Evolutionary conservation across 2,113 vertebrate genomes (phyloP), one percentile per base, ranked within the genome.

Genomic region (Semicossyphus pulcher): DNA sequence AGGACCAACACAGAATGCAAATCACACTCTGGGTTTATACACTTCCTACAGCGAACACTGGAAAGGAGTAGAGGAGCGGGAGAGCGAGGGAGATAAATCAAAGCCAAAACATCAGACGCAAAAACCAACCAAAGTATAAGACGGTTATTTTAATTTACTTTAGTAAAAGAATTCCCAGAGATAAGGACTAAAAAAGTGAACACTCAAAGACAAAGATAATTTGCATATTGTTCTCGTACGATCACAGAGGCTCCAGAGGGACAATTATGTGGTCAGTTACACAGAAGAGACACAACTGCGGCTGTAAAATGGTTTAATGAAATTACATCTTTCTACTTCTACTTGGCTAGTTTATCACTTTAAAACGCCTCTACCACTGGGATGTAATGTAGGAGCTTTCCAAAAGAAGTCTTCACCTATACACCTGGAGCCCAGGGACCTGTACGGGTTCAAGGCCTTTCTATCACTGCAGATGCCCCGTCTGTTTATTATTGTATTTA

Each of bases 1-100:
- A 60, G 74, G 86, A 81, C 67, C 49, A 34, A 53, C 59, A 58
- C 42, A 29, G 76, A 73, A 86, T 87, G 83, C 73, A 87, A 84
- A 88, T 88, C 60, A 5, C 44, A 37, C 68, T 65, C 61, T 34
- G 23, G 72, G 62, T 78, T 81, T 81, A 41, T 54, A 57, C 41
- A n/a, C 58, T 41, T 80, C 78, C 80, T 56, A 48, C 57, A 56
- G 65, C 47, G 3, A 68, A 74, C 34, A 18, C 26, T 28, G 42
- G 32, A 5, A 59, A 29, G 52, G 26, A 80, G 36, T 3, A 44
- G n/a, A 61, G 61, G 39, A 66, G 51, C 58, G 71, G 28, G 14
- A 54, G 71, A 72, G 48, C n/a, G 49, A 65, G 23, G 39, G 36
- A 29, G 74, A 79, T 53, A 65, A 81, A 84, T 81, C 54, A 80